Evolutionary conservation across 2,113 vertebrate species (phyloP), one percentile per base, ranked within the genome.

Genomic region (Datnioides undecimradiatus): DNA sequence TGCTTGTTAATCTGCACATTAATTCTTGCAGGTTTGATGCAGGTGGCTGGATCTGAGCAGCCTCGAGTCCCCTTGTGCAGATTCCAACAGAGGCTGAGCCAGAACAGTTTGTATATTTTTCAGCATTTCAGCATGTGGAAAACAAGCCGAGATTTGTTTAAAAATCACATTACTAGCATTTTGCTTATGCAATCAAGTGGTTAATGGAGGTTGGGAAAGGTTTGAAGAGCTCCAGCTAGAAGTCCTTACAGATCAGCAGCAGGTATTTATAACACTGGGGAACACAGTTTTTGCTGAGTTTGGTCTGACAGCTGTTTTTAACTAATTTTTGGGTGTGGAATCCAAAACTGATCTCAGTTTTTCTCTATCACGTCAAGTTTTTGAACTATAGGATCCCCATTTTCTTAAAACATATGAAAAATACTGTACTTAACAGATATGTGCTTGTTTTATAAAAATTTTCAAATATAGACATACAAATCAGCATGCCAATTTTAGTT

Each of bases 181-280:
- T 64, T 71, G 21, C 60, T 64, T 59, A 21, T 75, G 17, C 12
- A 8, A 48, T 3, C 8, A 6, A 25, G 7, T 67, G 13, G 25
- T 67, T 38, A 40, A 31, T 46, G n/a, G 25, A 38, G 3, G 23
- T 25, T 38, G 11, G 29, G 21, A 48, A 8, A 0, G 17, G 3
- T 59, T 36, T 73, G 41, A 12, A 54, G 7, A 69, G 17, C 14
- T 19, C 17, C n/a, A 33, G 8, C 2, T 11, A 51, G 25, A 6
- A 21, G 17, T 55, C 8, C 49, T 3, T 64, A 64, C 27, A 25
- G n/a, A 59, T 54, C 36, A 52, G 29, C 27, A 12, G 6, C 34
- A 33, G 27, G 60, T 27, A 82, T 75, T 69, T 84, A 4, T 46
- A 48, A n/a, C n/a, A n/a, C n/a, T n/a, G n/a, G n/a, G n/a, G n/a